These are phyloP conservation scores for Lerista edwardsae DNA, from an alignment of 2,797 vertebrate species.

Conservation along the genomic window DNA sequence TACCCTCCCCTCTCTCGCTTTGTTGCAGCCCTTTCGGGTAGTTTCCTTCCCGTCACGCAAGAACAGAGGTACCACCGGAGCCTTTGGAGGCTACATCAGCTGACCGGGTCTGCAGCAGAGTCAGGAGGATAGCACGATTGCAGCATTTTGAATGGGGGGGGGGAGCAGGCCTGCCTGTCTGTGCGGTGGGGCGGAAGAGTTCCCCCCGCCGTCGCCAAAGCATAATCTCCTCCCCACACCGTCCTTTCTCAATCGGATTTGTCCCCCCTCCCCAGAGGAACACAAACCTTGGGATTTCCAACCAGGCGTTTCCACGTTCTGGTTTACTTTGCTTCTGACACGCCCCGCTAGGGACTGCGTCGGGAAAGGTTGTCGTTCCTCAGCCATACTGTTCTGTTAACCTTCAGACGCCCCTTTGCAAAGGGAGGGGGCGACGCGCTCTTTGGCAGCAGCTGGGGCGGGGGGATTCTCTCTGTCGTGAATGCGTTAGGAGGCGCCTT, in stretches of 20 bases:
- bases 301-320: neutral
- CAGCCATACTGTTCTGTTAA: neutral
- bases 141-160: neutral
- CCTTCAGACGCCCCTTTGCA: neutral
- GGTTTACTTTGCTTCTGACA: neutral
- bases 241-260: neutral
- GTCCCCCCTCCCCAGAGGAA: neutral
- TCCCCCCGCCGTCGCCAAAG: neutral
- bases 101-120: constrained; percentile 39
- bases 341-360: neutral
- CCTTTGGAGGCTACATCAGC: constrained; percentile 24
- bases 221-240: neutral
- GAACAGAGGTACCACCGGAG: constrained; percentile 7
- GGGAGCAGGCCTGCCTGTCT: neutral
- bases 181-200: neutral
- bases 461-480: neutral
- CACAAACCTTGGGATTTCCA: neutral
- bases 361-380: neutral
- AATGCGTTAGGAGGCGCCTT: neutral
- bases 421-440: neutral
- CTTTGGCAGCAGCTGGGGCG: neutral
- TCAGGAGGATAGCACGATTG: constrained; percentile 9
- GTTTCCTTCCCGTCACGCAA: constrained; percentile 14
- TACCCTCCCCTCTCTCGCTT: neutral
- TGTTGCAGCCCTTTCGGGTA: constrained; percentile 1